Evolutionary conservation across 2,888 invertebrate species (phyloP).

Genomic region (Microctonus aethiopoides): DNA sequence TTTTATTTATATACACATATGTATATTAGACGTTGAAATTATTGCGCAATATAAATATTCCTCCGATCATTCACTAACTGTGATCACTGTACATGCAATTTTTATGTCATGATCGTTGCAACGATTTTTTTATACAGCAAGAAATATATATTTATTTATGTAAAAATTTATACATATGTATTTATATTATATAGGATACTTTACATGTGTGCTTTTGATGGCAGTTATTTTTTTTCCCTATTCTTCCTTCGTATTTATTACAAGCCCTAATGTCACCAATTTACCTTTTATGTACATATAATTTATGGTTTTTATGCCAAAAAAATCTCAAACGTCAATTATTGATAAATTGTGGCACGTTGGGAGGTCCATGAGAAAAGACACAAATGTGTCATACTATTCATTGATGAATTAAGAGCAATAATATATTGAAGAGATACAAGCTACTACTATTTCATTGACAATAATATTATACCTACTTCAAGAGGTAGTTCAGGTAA

Average conservation of each 20-base stretch:
- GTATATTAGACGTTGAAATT: neutral
- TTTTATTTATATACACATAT: neutral
- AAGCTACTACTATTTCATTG: neutral
- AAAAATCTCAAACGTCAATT: neutral
- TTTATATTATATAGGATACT: too few species aligned
- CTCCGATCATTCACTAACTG: neutral
- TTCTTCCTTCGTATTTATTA: neutral
- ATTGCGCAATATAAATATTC: neutral
- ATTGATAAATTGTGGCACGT: neutral
- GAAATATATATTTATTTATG: neutral
- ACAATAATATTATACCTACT: too few species aligned
- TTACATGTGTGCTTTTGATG: too few species aligned
- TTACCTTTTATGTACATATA: neutral
- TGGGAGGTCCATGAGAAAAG: neutral
- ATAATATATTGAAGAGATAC: neutral
- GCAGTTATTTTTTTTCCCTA: too few species aligned
- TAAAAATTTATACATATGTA: neutral
- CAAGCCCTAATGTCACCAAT: neutral
- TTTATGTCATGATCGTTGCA: neutral
- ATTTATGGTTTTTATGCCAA: neutral
- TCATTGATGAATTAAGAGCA: neutral
- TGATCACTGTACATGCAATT: neutral
- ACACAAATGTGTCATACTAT: neutral
- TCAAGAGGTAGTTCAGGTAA: neutral
- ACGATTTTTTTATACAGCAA: neutral